Evolutionary conservation across 2,888 invertebrate species (phyloP).

Genomic region (Hoplodrina blanda): DNA sequence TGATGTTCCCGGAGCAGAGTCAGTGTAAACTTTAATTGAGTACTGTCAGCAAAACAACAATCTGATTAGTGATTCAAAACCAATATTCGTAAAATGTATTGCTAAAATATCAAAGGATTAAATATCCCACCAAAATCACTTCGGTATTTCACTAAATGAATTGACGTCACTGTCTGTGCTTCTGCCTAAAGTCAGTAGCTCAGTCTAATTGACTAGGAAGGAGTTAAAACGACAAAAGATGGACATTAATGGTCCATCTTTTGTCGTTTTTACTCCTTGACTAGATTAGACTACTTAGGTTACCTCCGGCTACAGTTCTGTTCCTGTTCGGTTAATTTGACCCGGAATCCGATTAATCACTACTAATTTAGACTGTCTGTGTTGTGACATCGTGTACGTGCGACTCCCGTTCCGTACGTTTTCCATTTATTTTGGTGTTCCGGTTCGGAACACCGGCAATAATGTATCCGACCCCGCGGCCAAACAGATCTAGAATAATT

Average conservation of each 20-base stretch:
- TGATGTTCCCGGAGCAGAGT: slow-evolving; percentile 26
- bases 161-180: background rate
- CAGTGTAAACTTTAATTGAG: slow-evolving; percentile 2
- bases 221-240: too few species aligned
- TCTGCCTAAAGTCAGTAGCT: background rate
- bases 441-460: background rate
- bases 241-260: slow-evolving; percentile 2
- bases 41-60: background rate
- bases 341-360: slow-evolving; percentile 20
- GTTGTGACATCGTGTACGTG: slow-evolving; percentile 20
- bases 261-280: slow-evolving; percentile 4
- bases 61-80: background rate
- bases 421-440: slow-evolving; percentile 11
- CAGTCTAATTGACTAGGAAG: too few species aligned
- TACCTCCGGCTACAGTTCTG: slow-evolving; percentile 11
- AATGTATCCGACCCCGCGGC: background rate
- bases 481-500: background rate
- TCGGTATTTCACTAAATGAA: background rate
- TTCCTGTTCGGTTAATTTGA: slow-evolving; percentile 10
- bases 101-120: background rate
- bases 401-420: background rate
- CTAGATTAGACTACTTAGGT: slow-evolving; percentile 1
- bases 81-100: background rate
- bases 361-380: slow-evolving; percentile 21
- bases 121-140: background rate